These are phyloP conservation scores for Cercopithecus mitis DNA, from an alignment of 2,797 vertebrate genomes.

Conservation along the genomic window DNA sequence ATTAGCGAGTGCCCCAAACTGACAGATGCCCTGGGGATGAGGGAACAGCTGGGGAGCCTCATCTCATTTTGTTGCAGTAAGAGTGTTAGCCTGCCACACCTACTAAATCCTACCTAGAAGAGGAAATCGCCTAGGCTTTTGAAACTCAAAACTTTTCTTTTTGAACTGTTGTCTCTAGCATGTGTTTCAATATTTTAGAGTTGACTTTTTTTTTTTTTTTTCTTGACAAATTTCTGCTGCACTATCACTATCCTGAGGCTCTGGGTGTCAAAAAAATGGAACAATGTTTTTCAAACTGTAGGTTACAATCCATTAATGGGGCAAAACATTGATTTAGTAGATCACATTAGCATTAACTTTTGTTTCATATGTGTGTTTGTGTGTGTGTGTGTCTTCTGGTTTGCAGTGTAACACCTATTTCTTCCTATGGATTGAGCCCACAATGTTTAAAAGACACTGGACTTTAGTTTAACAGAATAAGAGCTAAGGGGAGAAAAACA, in stretches of 20 bases:
- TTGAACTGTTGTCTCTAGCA: background rate
- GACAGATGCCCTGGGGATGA: background rate
- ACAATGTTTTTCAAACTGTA: background rate
- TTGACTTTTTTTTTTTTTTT: background rate
- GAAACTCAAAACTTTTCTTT: constrained; percentile 19
- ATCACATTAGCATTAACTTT: background rate
- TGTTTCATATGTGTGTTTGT: background rate
- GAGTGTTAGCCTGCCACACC: background rate
- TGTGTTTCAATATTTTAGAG: constrained; percentile 14
- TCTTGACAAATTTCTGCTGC: background rate
- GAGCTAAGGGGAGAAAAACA: background rate
- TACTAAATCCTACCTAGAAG: background rate
- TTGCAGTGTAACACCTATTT: background rate
- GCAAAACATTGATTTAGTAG: background rate
- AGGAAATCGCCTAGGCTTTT: background rate
- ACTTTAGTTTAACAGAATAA: constrained; percentile 1
- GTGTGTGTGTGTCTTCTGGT: background rate
- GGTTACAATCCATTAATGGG: background rate
- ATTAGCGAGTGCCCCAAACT: background rate
- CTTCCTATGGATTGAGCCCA: background rate
- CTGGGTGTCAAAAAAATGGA: background rate
- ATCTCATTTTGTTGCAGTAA: background rate
- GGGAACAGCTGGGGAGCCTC: background rate
- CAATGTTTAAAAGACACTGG: background rate
- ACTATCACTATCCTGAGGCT: background rate